These are phyloP conservation scores for Coregonus suidteri DNA, from an alignment of 2,797 vertebrate species.

Conservation along the genomic window DNA sequence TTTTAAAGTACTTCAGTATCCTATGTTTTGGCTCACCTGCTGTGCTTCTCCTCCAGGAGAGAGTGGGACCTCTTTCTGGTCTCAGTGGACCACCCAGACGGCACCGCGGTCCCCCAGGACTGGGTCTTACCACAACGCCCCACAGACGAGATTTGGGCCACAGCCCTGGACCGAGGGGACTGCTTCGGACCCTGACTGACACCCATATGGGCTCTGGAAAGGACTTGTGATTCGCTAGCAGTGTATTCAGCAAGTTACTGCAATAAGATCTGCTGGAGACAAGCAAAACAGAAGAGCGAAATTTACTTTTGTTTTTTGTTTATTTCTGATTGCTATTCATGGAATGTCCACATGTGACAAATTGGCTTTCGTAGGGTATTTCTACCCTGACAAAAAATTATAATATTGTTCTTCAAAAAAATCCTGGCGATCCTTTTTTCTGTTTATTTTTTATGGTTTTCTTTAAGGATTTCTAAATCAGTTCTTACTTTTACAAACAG, in stretches of 20 bases:
- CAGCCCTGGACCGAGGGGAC: conserved; percentile 70
- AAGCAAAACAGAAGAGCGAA: background rate
- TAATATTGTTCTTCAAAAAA: too few species aligned
- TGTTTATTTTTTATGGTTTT: too few species aligned
- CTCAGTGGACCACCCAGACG: conserved; percentile 82
- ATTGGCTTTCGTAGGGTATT: too few species aligned
- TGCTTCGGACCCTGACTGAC: background rate
- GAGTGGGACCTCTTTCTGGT: conserved; percentile 91
- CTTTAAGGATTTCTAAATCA: background rate
- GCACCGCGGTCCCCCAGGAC: conserved; percentile 81
- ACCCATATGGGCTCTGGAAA: background rate
- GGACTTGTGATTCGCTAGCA: background rate
- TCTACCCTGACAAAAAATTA: too few species aligned
- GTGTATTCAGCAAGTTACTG: background rate
- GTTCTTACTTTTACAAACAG: background rate
- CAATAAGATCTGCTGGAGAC: background rate
- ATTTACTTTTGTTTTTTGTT: background rate
- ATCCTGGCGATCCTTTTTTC: too few species aligned
- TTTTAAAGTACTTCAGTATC: background rate
- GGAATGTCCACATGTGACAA: background rate
- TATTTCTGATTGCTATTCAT: background rate
- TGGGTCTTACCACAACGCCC: conserved; percentile 88
- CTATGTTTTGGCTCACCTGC: background rate
- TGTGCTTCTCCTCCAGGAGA: conserved; percentile 72
- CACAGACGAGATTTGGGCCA: conserved; percentile 84